Base-by-base conservation (phyloP, 2,888 invertebrate genomes). In the Epistrophe eligans region DNA sequence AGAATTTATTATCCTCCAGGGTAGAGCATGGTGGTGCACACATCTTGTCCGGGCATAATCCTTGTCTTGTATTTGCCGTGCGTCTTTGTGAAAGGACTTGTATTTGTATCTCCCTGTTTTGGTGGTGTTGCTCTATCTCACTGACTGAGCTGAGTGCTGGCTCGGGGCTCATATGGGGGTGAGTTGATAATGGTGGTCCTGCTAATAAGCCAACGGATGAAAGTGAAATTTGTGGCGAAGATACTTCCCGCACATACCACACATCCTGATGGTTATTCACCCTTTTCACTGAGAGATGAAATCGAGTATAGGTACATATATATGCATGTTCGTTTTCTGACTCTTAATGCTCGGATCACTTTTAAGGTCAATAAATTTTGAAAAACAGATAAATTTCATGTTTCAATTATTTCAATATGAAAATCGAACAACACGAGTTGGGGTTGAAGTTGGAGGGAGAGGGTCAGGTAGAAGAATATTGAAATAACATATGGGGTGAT, bases 1-100 rank as follows among this genome's bases (percentile, higher is more conserved):
- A 52, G 77, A 89, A 89, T 89, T 89, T 89, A 89, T 89, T 83
- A 79, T 85, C 72, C 89, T 82, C 89, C 52, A 70, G 88, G 84
- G 88, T 88, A 87, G 87, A 62, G 64, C 79, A 55, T 71, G 74
- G 28, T 13, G 60, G 10, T 48, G n/a, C 83, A 79, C 71, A 87
- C 50, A 67, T 67, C 67, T 19, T 50, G 67, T 76, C 67, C 83
- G 79, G 52, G 40, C 24, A 55, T 70, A 83, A 87, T 83, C 88
- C 88, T 57, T 24, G 43, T 32, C 35, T 8, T 35, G 45, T 73
- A 10, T 45, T 45, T 45, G 50, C 57, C 17, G 64, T 77, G 58
- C 80, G 66, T 64, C 10, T 13, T 32, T 73, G 43, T 40, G 48
- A 48, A 48, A 48, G 17, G 48, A 48, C 17, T 48, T 48, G 24